Evolutionary conservation across 2,888 invertebrate genomes (phyloP).

Genomic region (Carpatolechia fugitivella): DNA sequence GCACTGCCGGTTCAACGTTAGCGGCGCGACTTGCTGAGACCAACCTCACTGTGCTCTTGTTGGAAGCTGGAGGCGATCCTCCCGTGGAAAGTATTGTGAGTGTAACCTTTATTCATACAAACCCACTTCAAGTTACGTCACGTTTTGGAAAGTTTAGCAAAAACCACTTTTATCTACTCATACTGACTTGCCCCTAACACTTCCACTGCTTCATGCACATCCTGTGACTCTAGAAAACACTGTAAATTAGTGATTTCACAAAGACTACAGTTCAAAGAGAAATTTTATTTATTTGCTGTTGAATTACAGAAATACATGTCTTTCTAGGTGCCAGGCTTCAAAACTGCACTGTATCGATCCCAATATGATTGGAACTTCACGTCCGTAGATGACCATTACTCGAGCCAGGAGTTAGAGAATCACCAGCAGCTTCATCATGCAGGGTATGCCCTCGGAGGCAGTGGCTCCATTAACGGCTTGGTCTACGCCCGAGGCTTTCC

Average conservation of each 20-base stretch:
- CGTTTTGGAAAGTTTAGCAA: no score
- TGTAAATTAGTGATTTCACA: no score
- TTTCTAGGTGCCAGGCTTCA: conserved; percentile 54
- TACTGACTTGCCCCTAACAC: no score
- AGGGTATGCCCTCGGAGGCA: conserved; percentile 59
- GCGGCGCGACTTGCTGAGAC: conserved; percentile 53
- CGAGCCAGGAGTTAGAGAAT: conserved; percentile 42
- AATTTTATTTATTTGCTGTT: no score
- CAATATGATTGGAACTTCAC: conserved; percentile 65
- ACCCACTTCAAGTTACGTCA: no score
- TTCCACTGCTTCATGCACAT: no score
- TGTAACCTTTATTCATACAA: no score
- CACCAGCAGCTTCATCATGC: conserved; percentile 56
- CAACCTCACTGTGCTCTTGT: conserved; percentile 44
- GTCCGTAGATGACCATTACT: conserved; percentile 41
- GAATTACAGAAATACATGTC: background rate
- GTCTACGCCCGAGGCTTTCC: conserved; percentile 62
- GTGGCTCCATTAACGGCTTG: conserved; percentile 64
- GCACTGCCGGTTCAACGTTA: conserved; percentile 55
- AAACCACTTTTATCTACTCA: no score
- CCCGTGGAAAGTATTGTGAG: conserved; percentile 28
- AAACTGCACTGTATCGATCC: conserved; percentile 37
- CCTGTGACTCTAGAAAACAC: no score
- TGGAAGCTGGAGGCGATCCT: conserved; percentile 63
- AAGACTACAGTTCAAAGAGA: no score